Conservation (phyloP, 2,113 vertebrate genomes). For the Microtus pennsylvanicus region DNA sequence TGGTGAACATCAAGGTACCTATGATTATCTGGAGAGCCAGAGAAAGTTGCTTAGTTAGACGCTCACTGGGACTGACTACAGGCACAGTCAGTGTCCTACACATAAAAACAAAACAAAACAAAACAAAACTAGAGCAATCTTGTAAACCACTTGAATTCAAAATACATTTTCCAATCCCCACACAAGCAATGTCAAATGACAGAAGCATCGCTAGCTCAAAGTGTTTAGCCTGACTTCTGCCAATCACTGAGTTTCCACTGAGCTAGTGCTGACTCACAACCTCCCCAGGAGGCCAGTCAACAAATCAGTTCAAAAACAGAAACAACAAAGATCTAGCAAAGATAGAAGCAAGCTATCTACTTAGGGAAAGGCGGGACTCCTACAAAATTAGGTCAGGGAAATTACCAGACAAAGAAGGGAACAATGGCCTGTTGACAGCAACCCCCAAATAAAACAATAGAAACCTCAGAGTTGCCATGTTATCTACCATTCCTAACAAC, state of each 20-base stretch:
- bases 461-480: neutral
- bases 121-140: neutral
- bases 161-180: neutral
- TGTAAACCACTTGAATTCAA: conserved; percentile 4
- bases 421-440: neutral
- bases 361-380: neutral
- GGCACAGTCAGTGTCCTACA: neutral
- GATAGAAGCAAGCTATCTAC: neutral
- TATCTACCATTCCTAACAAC: conserved; percentile 22
- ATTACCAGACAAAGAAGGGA: neutral
- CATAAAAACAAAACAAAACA: neutral
- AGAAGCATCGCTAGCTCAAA: neutral
- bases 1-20: neutral
- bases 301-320: neutral
- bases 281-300: neutral
- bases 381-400: conserved; percentile 31
- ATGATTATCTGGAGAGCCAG: neutral
- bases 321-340: neutral
- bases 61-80: neutral
- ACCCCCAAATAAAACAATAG: neutral
- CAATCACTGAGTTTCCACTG: neutral
- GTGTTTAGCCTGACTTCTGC: neutral
- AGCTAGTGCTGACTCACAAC: neutral
- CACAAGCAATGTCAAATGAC: neutral
- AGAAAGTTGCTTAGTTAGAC: neutral